Base-by-base conservation (phyloP, 2,888 invertebrate genomes). In the Suillia variegata region DNA sequence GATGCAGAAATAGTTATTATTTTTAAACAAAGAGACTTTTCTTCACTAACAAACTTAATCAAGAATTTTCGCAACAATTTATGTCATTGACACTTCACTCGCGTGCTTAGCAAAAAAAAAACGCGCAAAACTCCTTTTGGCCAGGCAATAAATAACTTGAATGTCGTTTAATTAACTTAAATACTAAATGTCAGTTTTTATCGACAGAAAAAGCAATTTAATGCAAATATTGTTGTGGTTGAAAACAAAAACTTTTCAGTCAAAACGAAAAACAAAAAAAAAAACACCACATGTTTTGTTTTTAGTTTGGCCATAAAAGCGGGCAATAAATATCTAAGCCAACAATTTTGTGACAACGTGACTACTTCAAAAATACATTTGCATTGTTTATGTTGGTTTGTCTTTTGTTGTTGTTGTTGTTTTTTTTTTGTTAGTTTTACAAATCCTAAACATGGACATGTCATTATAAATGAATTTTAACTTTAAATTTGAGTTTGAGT, bases 341-440 rank as follows among this genome's bases (percentile, higher is more conserved):
- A 20, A 33, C 55, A 48, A 45, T 45, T 55, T 31, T 15, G 48
- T 33, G 55, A 55, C 55, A 55, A 15, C 48, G 34, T 55, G 55
- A 55, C 48, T 47, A 33, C 55, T 47, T 34, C 4, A 55, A 33
- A 55, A 33, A 13, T 13, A 20, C 45, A 45, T 45, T 45, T 45
- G 45, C 45, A 45, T 45, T 45, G 45, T 45, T 45, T 45, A 45
- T 45, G 45, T 45, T 45, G 6, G 18, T 45, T 45, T 45, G 4
- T 45, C n/a, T 38, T 38, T 38, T n/a, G 10, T 38, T 38, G 38
- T 38, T 38, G 10, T 38, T 31, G 31, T 31, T 38, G 38, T 38
- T 13, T 38, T 38, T 38, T 38, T 38, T 38, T n/a, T 38, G 6
- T 38, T 38, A 13, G 3, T 10, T 38, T 38, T 38, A 3, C 38